A percentile compares a stretch with the other conserved stretches of the same genome.
Evolutionary conservation across 2,888 invertebrate genomes (phyloP).

Genomic region (Dryadula phaetusa): DNA sequence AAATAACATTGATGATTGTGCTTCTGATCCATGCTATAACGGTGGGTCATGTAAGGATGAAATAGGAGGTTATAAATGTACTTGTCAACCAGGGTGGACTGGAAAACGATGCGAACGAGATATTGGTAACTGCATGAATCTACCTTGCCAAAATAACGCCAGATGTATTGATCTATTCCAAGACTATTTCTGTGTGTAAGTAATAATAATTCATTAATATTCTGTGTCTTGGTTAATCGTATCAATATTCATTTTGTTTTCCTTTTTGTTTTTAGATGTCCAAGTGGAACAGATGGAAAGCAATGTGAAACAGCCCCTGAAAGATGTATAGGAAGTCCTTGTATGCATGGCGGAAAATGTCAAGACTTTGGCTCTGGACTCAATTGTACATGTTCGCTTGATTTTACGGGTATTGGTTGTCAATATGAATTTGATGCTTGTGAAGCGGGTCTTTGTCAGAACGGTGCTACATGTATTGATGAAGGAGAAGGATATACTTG

Average conservation of each 20-base stretch:
- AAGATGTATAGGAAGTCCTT: slow-evolving; percentile 95
- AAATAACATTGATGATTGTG: slow-evolving; percentile 94
- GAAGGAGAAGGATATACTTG: slow-evolving; percentile 94
- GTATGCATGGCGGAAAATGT: slow-evolving; percentile 98
- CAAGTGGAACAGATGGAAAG: slow-evolving; percentile 97
- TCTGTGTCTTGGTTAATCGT: not conserved
- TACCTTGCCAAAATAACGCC: slow-evolving; percentile 97
- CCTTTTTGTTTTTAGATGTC: slow-evolving; percentile 85
- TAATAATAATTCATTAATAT: slow-evolving; percentile 53
- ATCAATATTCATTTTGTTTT: slow-evolving; percentile 20
- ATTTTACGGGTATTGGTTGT: slow-evolving; percentile 94
- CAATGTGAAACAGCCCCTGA: slow-evolving; percentile 98
- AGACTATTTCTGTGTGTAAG: slow-evolving; percentile 95
- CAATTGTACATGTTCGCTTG: slow-evolving; percentile 86
- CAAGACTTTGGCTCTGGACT: slow-evolving; percentile 96
- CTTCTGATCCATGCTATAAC: slow-evolving; percentile 93
- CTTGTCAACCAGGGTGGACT: slow-evolving; percentile 94
- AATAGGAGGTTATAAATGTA: slow-evolving; percentile 92
- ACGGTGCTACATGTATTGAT: slow-evolving; percentile 96
- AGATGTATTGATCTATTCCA: slow-evolving; percentile 96
- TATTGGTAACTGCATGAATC: slow-evolving; percentile 93
- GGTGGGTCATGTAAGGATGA: slow-evolving; percentile 95
- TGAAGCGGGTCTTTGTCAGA: slow-evolving; percentile 94
- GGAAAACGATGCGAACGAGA: slow-evolving; percentile 94
- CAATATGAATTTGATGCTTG: slow-evolving; percentile 97